These are phyloP conservation scores for Dinothrombium tinctorium DNA, from an alignment of 1,140 invertebrate species.

Conservation along the genomic window DNA sequence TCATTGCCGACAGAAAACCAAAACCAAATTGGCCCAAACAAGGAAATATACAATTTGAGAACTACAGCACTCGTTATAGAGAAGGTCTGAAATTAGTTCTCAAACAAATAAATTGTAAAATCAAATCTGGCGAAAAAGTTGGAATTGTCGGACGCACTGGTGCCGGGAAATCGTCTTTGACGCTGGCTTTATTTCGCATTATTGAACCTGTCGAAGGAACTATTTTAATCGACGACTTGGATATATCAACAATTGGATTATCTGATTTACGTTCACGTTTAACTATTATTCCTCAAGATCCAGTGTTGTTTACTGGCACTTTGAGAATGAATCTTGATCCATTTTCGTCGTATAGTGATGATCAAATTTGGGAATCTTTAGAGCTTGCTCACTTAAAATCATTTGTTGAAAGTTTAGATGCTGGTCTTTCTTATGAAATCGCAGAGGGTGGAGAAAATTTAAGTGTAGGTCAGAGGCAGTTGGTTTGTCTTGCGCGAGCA, in stretches of 20 bases:
- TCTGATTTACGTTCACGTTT: slow-evolving; percentile 57
- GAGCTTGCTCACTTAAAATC: slow-evolving; percentile 15
- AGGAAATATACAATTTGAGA: slow-evolving; percentile 5
- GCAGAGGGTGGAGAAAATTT: slow-evolving; percentile 12
- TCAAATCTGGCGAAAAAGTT: neutral
- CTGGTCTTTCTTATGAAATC: slow-evolving; percentile 10
- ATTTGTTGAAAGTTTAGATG: slow-evolving; percentile 9
- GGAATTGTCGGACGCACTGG: slow-evolving; percentile 4
- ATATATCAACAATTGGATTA: slow-evolving; percentile 63
- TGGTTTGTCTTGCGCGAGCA: slow-evolving; percentile 35
- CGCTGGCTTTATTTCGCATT: slow-evolving; percentile 28
- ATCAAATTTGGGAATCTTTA: slow-evolving; percentile 15
- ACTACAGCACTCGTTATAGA: slow-evolving; percentile 9
- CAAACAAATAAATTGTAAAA: neutral
- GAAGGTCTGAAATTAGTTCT: neutral
- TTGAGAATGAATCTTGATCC: slow-evolving; percentile 23
- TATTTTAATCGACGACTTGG: slow-evolving; percentile 71
- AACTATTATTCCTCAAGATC: slow-evolving; percentile 67
- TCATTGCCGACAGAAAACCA: too few relatives aligned
- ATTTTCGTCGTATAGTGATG: slow-evolving; percentile 11
- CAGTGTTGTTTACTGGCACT: slow-evolving; percentile 28
- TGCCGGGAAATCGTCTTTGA: slow-evolving; percentile 30
- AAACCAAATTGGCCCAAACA: slow-evolving; percentile 4
- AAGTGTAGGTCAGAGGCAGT: slow-evolving; percentile 10
- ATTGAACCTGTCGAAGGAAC: slow-evolving; percentile 32